These are phyloP conservation scores for Hippocampus mohnikei DNA, from an alignment of 2,113 vertebrate species.

Conservation along the genomic window DNA sequence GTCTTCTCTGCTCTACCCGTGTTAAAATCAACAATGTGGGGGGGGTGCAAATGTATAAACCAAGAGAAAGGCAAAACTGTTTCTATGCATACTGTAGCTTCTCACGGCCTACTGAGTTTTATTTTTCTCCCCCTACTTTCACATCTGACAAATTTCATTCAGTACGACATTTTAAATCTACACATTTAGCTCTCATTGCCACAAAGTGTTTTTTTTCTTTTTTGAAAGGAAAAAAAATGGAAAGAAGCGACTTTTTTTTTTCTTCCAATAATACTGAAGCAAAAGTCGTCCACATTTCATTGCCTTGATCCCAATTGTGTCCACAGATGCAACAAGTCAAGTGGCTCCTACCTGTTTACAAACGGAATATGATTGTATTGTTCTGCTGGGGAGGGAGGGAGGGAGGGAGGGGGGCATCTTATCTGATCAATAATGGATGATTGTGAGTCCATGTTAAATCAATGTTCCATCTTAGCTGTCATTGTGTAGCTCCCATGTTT, in stretches of 20 bases:
- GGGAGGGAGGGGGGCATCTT: constrained; percentile 83
- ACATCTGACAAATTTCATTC: constrained; percentile 67
- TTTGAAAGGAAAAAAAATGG: constrained; percentile 33
- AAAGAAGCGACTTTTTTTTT: constrained; percentile 51
- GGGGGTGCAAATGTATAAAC: constrained; percentile 73
- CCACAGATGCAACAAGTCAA: constrained; percentile 97
- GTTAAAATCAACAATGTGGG: constrained; percentile 43
- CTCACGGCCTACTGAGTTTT: constrained; percentile 80
- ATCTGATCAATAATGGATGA: constrained; percentile 50
- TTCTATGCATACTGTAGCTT: constrained; percentile 99
- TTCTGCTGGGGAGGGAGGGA: constrained; percentile 76
- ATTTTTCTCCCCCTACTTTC: constrained; percentile 44
- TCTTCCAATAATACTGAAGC: constrained; percentile 81
- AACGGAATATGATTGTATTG: constrained; percentile 99
- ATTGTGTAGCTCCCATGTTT: constrained; percentile 62
- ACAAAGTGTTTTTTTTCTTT: constrained; percentile 80
- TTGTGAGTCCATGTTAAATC: constrained; percentile 27
- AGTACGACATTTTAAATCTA: constrained; percentile 63
- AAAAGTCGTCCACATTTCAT: constrained; percentile 99
- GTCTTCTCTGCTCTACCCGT: constrained; percentile 52
- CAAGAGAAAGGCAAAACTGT: constrained; percentile 83
- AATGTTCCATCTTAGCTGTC: constrained; percentile 57
- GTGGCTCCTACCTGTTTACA: constrained; percentile 99
- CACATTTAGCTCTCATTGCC: constrained; percentile 73
- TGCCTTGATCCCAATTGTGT: constrained; percentile 98